Evolutionary conservation across 1,140 invertebrate species (phyloP).

Genomic region (Drosophila melanica): DNA sequence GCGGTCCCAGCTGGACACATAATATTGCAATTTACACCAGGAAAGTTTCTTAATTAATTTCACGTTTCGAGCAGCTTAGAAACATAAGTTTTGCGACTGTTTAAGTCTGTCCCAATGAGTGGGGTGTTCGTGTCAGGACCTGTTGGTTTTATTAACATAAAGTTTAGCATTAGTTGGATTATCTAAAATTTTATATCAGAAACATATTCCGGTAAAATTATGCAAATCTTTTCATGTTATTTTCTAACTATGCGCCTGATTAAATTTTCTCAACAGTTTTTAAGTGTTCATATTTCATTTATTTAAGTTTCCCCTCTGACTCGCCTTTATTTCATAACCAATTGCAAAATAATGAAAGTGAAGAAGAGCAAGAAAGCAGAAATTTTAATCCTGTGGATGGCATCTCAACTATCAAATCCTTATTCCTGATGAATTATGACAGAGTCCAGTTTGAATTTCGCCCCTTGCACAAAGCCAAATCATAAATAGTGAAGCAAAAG

Average conservation of each 20-base stretch:
- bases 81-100: not conserved
- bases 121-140: not conserved
- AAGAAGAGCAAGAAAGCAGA: not conserved
- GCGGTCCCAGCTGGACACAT: not conserved
- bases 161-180: not conserved
- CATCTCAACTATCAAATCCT: slow-evolving; percentile 7
- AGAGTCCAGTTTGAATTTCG: not conserved
- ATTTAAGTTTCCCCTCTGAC: too few species aligned
- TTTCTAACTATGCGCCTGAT: too few species aligned
- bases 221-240: too few species aligned
- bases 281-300: too few species aligned
- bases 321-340: not conserved
- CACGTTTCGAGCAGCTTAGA: not conserved
- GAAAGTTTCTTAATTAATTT: slow-evolving; percentile 23
- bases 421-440: slow-evolving; percentile 9
- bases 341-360: not conserved
- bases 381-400: slow-evolving; percentile 4
- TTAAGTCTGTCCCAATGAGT: not conserved
- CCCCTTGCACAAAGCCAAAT: not conserved
- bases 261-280: too few species aligned
- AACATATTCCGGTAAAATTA: too few species aligned
- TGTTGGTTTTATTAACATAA: not conserved
- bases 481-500: slow-evolving; percentile 24
- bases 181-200: too few species aligned
- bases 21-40: not conserved